Percentiles rank a stretch among this genome's conserved stretches.
These are phyloP conservation scores for Zingel zingel DNA, from an alignment of 2,113 vertebrate genomes.

Conservation along the genomic window DNA sequence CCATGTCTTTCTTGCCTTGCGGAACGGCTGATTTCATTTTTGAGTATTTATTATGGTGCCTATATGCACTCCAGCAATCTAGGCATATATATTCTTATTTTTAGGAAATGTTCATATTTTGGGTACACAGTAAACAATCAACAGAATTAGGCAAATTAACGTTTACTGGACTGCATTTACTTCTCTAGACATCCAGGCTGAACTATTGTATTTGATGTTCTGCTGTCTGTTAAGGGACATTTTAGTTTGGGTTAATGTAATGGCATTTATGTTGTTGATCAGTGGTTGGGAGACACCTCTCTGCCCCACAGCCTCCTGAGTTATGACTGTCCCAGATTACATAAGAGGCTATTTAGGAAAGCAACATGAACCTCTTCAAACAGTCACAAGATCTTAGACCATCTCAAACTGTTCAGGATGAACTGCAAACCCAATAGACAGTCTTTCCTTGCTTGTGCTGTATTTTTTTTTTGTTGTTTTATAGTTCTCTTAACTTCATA, in stretches of 20 bases:
- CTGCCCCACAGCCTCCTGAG: constrained; percentile 53
- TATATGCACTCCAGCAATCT: neutral
- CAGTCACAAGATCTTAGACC: constrained; percentile 80
- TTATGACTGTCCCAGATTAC: constrained; percentile 73
- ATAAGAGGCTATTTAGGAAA: constrained; percentile 82
- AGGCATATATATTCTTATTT: neutral
- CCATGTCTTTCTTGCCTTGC: neutral
- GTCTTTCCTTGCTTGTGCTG: neutral
- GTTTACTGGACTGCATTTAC: neutral
- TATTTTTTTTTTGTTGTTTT: constrained; percentile 15
- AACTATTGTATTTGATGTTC: neutral
- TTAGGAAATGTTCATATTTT: neutral
- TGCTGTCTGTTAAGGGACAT: too few relatives aligned
- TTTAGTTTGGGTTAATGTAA: neutral
- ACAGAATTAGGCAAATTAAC: neutral
- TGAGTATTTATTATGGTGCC: neutral
- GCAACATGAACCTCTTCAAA: constrained; percentile 81
- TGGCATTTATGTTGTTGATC: constrained; percentile 45
- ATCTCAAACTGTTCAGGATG: constrained; percentile 65
- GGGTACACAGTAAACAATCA: neutral
- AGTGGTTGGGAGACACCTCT: constrained; percentile 53
- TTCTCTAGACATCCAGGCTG: neutral
- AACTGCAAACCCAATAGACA: constrained; percentile 42
- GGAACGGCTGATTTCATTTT: neutral
- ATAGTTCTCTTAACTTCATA: neutral